Conservation (phyloP, 2,797 vertebrate species). For the Euphonia xanthogaster region DNA sequence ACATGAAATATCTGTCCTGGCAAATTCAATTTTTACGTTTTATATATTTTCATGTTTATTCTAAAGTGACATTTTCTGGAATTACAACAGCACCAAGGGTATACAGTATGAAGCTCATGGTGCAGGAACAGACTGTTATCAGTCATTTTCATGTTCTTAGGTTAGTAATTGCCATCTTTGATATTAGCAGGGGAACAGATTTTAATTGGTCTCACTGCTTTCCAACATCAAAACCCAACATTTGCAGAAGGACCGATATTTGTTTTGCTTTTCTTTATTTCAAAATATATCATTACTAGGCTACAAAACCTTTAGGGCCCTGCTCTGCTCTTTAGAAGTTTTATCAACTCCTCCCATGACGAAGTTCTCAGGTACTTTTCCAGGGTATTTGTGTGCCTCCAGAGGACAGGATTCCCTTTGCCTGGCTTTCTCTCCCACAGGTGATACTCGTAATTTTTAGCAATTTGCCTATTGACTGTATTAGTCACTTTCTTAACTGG, state of each 20-base stretch:
- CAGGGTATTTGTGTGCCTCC: not conserved
- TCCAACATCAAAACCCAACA: slow-evolving; percentile 33
- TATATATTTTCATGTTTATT: not conserved
- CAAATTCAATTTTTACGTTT: not conserved
- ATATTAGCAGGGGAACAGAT: slow-evolving; percentile 24
- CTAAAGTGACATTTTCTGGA: not conserved
- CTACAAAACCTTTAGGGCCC: not conserved
- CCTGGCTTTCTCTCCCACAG: not conserved
- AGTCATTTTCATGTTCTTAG: not conserved
- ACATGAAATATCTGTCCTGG: not conserved
- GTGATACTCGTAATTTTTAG: not conserved
- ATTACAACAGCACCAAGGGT: not conserved
- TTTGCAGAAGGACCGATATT: not conserved
- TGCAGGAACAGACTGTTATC: not conserved
- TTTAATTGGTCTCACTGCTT: slow-evolving; percentile 59
- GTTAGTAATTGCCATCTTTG: slow-evolving; percentile 19
- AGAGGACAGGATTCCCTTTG: not conserved
- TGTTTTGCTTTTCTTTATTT: slow-evolving; percentile 5
- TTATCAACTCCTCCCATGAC: not conserved
- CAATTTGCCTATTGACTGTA: accelerated
- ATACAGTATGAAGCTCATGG: not conserved
- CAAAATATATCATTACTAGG: not conserved
- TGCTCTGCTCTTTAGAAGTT: not conserved
- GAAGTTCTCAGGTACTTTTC: not conserved
- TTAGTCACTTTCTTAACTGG: not conserved